Evolutionary conservation across 2,888 invertebrate genomes (phyloP).

Genomic region (Lapara coniferarum): DNA sequence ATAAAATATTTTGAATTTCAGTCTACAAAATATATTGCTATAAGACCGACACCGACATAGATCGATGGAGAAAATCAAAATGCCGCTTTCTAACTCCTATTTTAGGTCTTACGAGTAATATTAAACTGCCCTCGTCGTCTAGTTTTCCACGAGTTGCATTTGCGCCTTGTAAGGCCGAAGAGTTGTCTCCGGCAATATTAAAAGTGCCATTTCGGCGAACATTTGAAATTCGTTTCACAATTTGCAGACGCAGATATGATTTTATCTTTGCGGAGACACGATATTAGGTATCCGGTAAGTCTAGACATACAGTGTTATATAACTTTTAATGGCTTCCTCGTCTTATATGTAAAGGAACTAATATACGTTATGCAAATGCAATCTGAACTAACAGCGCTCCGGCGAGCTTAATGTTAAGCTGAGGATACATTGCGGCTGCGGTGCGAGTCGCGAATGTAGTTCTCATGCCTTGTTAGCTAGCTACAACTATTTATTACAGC

Average conservation of each 20-base stretch:
- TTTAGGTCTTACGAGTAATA: too few species aligned
- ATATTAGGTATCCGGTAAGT: background rate
- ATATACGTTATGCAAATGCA: slow-evolving; percentile 75
- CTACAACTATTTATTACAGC: slow-evolving; percentile 9
- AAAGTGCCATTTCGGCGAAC: too few species aligned
- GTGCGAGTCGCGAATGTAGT: background rate
- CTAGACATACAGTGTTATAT: slow-evolving; percentile 39
- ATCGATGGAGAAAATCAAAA: too few species aligned
- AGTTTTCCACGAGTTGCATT: too few species aligned
- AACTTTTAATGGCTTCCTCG: slow-evolving; percentile 14
- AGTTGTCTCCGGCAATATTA: too few species aligned
- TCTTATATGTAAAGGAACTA: slow-evolving; percentile 23
- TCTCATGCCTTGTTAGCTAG: slow-evolving; percentile 3
- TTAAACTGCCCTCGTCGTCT: too few species aligned
- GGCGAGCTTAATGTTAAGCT: slow-evolving; percentile 35
- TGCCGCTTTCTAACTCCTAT: too few species aligned
- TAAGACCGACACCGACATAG: too few species aligned
- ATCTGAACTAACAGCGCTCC: slow-evolving; percentile 70
- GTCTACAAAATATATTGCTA: background rate
- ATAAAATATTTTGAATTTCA: background rate
- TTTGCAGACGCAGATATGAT: too few species aligned
- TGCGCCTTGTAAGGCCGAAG: too few species aligned
- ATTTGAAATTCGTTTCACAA: too few species aligned
- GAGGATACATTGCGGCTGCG: slow-evolving; percentile 27
- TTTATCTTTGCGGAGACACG: too few species aligned